Base-by-base conservation (phyloP, 2,797 vertebrate genomes). In the Typhlichthys subterraneus region DNA sequence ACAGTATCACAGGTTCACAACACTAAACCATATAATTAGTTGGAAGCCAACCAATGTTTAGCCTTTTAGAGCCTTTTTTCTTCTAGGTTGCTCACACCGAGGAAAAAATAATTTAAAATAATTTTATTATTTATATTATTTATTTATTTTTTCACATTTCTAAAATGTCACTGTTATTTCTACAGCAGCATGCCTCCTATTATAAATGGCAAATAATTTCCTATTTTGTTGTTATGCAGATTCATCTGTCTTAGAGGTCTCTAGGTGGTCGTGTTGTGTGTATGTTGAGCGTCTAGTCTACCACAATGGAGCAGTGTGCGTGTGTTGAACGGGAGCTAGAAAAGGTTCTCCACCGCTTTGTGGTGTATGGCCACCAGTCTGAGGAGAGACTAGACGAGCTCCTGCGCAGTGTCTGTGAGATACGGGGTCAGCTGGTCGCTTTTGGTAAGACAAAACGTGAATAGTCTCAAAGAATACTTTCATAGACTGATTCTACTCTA, bases 281-380 rank as follows among this genome's bases (percentile, higher is more conserved):
- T 19, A 38, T 70, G 77, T 72, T 72, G 79, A 69, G 78, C 76
- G 85, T 83, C 79, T 69, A 76, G 80, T 73, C 76, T 76, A 70
- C 64, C 83, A 72, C 57, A 62, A 97, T 97, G 95, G 95, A 97
- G 88, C 95, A 95, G 82, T 97, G 95, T 79, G 94, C 93, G 0
- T 96, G 94, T 72, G 95, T 97, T 77, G 95, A 97, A 87, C 87
- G 95, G 59, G 95, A 97, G 84, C 88, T 97, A 84, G 95, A 96
- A 89, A 96, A 95, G 77, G 95, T 97, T 73, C 92, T 97, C 57
- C 94, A 96, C 87, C 94, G 95, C 80, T 97, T 96, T 61, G 91
- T 95, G 45, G 93, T 92, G 76, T 97, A 96, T 0, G 94, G 95
- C 29, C 94, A 95, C 85, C 94, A 95, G 85, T 97, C 95, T 0